Evolutionary conservation across 2,888 invertebrate genomes (phyloP).

Genomic region (Crossocerus cetratus): DNA sequence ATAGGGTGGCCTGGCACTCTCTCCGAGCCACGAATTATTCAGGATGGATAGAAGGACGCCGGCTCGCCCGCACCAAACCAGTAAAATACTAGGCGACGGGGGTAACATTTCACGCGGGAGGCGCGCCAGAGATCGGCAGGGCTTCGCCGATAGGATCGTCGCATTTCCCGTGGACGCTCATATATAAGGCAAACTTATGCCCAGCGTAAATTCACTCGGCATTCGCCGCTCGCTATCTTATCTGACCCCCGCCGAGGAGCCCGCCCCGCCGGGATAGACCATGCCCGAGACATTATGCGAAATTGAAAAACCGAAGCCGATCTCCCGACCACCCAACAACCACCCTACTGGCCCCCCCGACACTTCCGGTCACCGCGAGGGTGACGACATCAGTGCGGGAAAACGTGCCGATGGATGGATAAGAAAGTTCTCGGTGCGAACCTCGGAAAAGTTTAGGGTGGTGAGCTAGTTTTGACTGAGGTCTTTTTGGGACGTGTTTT

Average conservation of each 20-base stretch:
- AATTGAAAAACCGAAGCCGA: conserved; percentile 74
- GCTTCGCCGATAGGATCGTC: conserved; percentile 72
- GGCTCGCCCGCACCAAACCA: conserved; percentile 36
- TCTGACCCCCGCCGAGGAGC: conserved; percentile 68
- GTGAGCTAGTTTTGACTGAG: background rate
- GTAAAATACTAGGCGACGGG: conserved; percentile 65
- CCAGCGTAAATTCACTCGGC: conserved; percentile 72
- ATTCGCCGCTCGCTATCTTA: conserved; percentile 71
- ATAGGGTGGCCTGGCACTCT: too few species aligned
- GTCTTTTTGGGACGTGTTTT: background rate
- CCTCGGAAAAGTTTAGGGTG: background rate
- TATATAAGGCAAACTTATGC: conserved; percentile 75
- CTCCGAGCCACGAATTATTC: too few species aligned
- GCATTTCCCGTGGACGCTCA: conserved; percentile 76
- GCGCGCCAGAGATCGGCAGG: conserved; percentile 56
- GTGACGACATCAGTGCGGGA: conserved; percentile 27
- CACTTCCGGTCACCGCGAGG: conserved; percentile 56
- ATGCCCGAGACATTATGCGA: conserved; percentile 72
- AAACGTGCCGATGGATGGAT: conserved; percentile 33
- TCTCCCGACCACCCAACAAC: conserved; percentile 17
- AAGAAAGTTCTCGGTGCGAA: conserved; percentile 29
- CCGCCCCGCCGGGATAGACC: conserved; percentile 51
- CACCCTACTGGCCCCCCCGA: background rate
- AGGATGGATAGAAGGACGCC: too few species aligned
- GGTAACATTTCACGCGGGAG: conserved; percentile 66